phyloP scores from a whole-genome alignment of 2,113 vertebrate genomes.

The Tragelaphus scriptus region DNA sequence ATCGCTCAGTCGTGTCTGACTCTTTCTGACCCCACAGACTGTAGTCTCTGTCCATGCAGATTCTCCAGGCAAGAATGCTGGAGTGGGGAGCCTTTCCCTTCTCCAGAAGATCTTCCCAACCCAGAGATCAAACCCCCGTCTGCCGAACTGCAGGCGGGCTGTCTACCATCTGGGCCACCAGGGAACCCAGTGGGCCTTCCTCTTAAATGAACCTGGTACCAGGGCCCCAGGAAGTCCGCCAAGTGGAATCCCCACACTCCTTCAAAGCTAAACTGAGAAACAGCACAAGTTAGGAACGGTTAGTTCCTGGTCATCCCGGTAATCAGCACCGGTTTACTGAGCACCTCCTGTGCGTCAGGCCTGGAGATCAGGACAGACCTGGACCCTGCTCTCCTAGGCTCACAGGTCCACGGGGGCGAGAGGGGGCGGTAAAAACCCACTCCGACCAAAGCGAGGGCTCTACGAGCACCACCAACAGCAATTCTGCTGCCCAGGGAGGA shows the following conservation, averaged over 20 bases:
- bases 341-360: not conserved
- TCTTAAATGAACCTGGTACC: not conserved
- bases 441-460: accelerated
- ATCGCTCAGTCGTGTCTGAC: accelerated
- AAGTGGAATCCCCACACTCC: not conserved
- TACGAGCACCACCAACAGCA: not conserved
- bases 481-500: not conserved
- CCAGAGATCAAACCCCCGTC: not conserved
- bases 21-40: not conserved
- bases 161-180: not conserved
- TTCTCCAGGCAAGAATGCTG: not conserved
- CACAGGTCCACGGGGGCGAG: no score
- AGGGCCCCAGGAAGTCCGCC: not conserved
- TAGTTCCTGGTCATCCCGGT: not conserved
- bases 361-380: not conserved
- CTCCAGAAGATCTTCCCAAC: not conserved
- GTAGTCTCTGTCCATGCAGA: not conserved
- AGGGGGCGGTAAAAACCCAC: not conserved
- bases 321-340: not conserved
- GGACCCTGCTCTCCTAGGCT: not conserved
- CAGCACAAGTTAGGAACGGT: not conserved
- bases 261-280: not conserved
- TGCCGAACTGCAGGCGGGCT: not conserved
- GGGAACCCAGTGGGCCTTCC: not conserved
- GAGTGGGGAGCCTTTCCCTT: not conserved